A percentile compares a stretch with the other conserved stretches of the same genome.
These are phyloP conservation scores for Clarias laeviceps DNA, from an alignment of 2,797 vertebrate genomes.

Conservation along the genomic window DNA sequence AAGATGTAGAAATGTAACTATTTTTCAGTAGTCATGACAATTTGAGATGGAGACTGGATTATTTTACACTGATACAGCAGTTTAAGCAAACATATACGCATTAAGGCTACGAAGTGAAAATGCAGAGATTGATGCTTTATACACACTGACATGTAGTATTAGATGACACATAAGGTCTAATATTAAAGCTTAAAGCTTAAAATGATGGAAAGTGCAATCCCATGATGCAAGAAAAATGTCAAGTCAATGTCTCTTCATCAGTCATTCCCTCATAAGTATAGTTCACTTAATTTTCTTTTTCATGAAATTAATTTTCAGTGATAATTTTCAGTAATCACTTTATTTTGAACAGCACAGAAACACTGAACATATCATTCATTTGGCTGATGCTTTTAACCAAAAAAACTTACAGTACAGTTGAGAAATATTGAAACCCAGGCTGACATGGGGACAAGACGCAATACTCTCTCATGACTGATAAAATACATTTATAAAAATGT, in stretches of 20 bases:
- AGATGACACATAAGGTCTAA: neutral
- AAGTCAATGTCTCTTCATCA: neutral
- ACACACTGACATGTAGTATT: neutral
- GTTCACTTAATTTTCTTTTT: neutral
- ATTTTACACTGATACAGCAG: neutral
- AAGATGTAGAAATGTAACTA: neutral
- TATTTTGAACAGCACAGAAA: neutral
- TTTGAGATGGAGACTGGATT: no score
- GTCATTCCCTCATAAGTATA: neutral
- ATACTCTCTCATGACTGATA: neutral
- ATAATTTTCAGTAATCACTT: neutral
- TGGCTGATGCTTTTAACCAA: neutral
- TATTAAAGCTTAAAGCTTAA: neutral
- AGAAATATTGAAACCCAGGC: neutral
- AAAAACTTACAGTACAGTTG: neutral
- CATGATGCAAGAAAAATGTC: neutral
- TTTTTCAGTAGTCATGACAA: neutral
- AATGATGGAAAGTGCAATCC: neutral
- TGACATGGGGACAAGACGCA: neutral
- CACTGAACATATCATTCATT: neutral
- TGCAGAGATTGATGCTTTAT: neutral
- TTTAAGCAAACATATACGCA: neutral
- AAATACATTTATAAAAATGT: neutral
- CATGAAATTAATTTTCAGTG: neutral
- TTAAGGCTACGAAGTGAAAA: neutral